These are phyloP conservation scores for Amyelois transitella DNA, from an alignment of 1,140 invertebrate genomes.

Conservation along the genomic window DNA sequence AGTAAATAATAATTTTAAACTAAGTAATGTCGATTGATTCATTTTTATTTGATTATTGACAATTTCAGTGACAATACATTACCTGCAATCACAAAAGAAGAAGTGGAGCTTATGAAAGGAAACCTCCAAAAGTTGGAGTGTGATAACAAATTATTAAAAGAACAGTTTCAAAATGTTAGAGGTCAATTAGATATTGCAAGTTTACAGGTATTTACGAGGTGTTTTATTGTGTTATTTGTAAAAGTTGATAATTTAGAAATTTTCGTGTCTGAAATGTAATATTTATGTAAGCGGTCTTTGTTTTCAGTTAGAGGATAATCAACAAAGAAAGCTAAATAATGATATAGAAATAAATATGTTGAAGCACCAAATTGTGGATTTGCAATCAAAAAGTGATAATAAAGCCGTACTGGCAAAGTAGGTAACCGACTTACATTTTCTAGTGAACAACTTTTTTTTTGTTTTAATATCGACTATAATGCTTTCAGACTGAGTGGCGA, in stretches of 20 bases:
- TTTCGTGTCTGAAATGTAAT: not conserved
- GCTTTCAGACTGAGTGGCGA: conserved; percentile 57
- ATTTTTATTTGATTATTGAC: conserved; percentile 7
- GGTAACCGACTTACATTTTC: too few relatives aligned
- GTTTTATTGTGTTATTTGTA: not conserved
- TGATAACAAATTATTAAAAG: conserved; percentile 42
- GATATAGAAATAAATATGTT: conserved; percentile 77
- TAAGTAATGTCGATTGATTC: too few relatives aligned
- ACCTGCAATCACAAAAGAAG: conserved; percentile 26
- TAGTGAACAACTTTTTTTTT: not conserved
- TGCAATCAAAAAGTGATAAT: conserved; percentile 77
- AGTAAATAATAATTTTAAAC: conserved; percentile 10
- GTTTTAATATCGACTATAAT: conserved; percentile 9
- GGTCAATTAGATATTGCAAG: conserved; percentile 38
- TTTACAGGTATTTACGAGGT: conserved; percentile 23
- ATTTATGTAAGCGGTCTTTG: not conserved
- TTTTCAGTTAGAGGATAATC: conserved; percentile 49
- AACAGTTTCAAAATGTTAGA: conserved; percentile 32
- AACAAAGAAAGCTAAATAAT: conserved; percentile 44
- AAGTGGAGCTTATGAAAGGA: conserved; percentile 37
- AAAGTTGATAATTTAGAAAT: too few relatives aligned
- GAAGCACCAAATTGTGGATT: conserved; percentile 79
- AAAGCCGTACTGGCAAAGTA: conserved; percentile 78
- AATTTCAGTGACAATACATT: conserved; percentile 42
- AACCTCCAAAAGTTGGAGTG: conserved; percentile 27